Evolutionary conservation across 2,113 vertebrate species (phyloP), one percentile per base, ranked within the genome.

Genomic region (Antennarius striatus): DNA sequence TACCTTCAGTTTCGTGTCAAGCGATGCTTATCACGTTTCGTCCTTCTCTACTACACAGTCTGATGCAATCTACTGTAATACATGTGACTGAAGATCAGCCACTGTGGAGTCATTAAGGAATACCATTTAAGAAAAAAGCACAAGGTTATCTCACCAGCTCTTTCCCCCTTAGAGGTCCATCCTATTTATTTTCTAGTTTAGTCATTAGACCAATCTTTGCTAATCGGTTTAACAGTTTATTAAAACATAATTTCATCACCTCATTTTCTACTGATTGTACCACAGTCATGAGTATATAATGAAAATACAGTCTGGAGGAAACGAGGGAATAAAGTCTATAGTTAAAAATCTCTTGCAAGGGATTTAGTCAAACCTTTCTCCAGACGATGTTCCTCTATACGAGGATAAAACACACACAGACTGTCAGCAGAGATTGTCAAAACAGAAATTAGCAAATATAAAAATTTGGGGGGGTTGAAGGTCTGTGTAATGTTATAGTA

Each of bases 401-500:
- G 16, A 8, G 45, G 6, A 10, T 36, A 10, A 36, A 11, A 48
- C 14, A 22, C 22, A 22, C 10, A 12, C 9, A 2, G 17, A 11
- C 11, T 8, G 40, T 47, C 71, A 39, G 29, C 30, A 40, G 17
- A 45, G 29, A 45, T 62, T 32, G 6, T 53, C 29, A 15, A 62
- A 68, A 66, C 75, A 62, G 53, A 71, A 28, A 46, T 43, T 17
- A 39, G 11, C 14, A 13, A 4, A 22, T 22, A 4, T 13, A 28
- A 17, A 6, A 43, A 50, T 63, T 29, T 14, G 63, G 6, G 16
- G 30, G 48, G 40, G 16, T 30, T 30, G 1, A 45, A 28, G 10
- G 15, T 57, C 40, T 59, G 28, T 43, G 43, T 52, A 10, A 76
- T 83, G 83, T 80, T 81, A 64, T 84, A 83, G 46, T 74, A 59